Evolutionary conservation across 53 echinoderm and acorn worm genomes (phyloP).

Genomic region (Luidia sarsii): DNA sequence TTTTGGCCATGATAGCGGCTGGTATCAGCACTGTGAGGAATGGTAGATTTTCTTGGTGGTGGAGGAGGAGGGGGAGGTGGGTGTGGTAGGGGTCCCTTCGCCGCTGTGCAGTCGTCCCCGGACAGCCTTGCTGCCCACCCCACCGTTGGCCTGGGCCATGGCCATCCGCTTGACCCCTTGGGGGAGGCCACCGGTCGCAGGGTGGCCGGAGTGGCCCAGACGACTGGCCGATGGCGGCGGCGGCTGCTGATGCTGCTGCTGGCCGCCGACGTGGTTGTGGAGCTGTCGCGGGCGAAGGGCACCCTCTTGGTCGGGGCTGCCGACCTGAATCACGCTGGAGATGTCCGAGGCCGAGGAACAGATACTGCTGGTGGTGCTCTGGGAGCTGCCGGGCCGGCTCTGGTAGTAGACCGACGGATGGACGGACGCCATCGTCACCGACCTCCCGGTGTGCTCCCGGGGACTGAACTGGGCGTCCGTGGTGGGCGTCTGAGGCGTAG

Average conservation of each 20-base stretch:
- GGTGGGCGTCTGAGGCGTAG: too few relatives aligned
- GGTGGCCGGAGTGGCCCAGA: not conserved
- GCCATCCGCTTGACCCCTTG: not conserved
- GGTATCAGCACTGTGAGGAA: slow-evolving; percentile 75
- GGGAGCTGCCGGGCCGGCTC: slow-evolving; percentile 72
- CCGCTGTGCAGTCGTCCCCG: not conserved
- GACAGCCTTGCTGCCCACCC: slow-evolving; percentile 11
- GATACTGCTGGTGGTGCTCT: slow-evolving; percentile 84
- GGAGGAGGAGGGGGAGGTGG: not conserved
- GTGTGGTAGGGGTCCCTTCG: not conserved
- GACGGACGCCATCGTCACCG: not conserved
- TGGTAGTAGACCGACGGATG: slow-evolving; percentile 22
- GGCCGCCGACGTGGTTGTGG: slow-evolving; percentile 7
- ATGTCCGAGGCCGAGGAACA: slow-evolving; percentile 89
- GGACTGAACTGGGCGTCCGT: too few relatives aligned
- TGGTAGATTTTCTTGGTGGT: slow-evolving; percentile 58
- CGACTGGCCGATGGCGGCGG: too few relatives aligned
- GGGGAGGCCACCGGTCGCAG: not conserved
- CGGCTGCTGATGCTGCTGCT: not conserved
- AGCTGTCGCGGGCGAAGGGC: not conserved
- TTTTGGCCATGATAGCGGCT: too few relatives aligned
- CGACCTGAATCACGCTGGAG: slow-evolving; percentile 90
- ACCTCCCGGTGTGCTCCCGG: not conserved
- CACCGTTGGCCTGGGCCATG: slow-evolving; percentile 36
- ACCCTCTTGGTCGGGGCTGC: slow-evolving; percentile 6